Evolutionary conservation across 2,113 vertebrate genomes (phyloP).

Genomic region (Pteropus alecto): DNA sequence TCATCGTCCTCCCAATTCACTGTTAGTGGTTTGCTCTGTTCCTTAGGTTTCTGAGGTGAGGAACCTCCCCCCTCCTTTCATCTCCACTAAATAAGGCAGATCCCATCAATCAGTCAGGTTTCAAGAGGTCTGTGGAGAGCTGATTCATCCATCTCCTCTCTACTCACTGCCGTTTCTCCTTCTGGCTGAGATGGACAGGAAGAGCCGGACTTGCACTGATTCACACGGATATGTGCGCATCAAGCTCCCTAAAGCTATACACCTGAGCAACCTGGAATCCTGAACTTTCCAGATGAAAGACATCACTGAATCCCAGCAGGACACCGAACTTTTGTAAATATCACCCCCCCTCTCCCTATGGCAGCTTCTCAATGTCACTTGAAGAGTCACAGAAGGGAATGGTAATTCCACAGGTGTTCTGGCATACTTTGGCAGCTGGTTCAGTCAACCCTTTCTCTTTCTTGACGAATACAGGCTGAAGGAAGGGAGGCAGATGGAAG

Average conservation of each 20-base stretch:
- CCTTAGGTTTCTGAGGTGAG: neutral
- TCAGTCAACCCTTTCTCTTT: neutral
- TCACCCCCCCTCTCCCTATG: fast-evolving
- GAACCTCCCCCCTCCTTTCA: neutral
- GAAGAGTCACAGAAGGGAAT: neutral
- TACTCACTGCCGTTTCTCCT: neutral
- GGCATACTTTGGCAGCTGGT: neutral
- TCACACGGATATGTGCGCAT: neutral
- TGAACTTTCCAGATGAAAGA: neutral
- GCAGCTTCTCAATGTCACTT: neutral
- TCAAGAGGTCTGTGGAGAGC: neutral
- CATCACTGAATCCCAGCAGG: neutral
- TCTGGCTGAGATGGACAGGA: neutral
- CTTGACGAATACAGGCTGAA: neutral
- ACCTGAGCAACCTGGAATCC: neutral
- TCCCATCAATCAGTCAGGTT: neutral
- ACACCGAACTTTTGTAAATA: neutral
- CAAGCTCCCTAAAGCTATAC: neutral
- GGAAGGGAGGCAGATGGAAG: neutral
- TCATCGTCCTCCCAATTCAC: neutral
- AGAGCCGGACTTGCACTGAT: neutral
- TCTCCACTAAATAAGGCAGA: neutral
- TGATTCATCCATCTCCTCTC: neutral
- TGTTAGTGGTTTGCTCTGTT: neutral
- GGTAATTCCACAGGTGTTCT: neutral